A percentile compares a stretch with the other conserved stretches of the same genome.
phyloP scores from a whole-genome alignment of 1,140 invertebrate species.

The Saccostrea glomerata region DNA sequence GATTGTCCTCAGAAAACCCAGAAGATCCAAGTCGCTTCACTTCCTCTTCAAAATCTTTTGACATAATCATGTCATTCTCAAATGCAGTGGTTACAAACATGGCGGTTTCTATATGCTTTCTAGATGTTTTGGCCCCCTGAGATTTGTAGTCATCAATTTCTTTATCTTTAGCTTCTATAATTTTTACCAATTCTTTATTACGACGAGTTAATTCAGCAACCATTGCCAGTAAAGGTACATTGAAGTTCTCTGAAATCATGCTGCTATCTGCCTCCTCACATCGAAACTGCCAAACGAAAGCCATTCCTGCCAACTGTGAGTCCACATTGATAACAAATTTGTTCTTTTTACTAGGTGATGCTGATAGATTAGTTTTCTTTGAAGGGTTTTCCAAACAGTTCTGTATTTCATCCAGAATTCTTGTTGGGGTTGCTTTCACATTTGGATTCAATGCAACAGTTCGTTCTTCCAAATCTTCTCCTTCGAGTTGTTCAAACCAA shows the following conservation, averaged over 20 bases:
- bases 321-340: constrained; percentile 63
- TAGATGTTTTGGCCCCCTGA: constrained; percentile 68
- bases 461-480: constrained; percentile 64
- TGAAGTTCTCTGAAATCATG: constrained; percentile 69
- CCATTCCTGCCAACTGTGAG: constrained; percentile 71
- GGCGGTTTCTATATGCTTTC: constrained; percentile 69
- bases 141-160: constrained; percentile 75
- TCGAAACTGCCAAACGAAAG: constrained; percentile 71
- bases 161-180: constrained; percentile 72
- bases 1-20: constrained; percentile 62
- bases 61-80: constrained; percentile 67
- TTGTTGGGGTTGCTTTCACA: constrained; percentile 71
- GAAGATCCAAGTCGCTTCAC: constrained; percentile 60
- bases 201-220: constrained; percentile 69
- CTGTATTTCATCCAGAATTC: constrained; percentile 73
- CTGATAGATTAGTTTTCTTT: constrained; percentile 60
- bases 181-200: constrained; percentile 69
- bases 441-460: constrained; percentile 71
- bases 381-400: constrained; percentile 62
- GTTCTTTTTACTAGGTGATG: constrained; percentile 49
- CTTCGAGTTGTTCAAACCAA: constrained; percentile 71
- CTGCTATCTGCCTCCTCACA: constrained; percentile 58
- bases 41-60: constrained; percentile 71
- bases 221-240: constrained; percentile 71
- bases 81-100: constrained; percentile 69